A percentile compares a stretch with the other conserved stretches of the same genome.
Conservation (phyloP, 2,888 invertebrate species). For the Ochropleura leucogaster region DNA sequence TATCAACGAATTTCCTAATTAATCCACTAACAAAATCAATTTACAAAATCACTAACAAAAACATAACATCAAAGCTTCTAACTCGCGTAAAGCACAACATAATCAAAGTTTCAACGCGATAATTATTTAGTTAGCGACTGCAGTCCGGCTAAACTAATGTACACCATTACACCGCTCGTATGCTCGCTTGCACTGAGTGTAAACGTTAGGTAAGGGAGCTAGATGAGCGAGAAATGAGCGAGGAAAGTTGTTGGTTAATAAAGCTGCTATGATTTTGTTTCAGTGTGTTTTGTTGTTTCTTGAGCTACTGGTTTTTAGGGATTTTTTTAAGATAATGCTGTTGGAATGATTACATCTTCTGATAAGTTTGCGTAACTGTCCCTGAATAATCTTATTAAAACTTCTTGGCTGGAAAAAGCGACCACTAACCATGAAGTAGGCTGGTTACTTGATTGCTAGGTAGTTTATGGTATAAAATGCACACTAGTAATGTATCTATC, state of each 20-base stretch:
- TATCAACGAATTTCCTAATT: neutral
- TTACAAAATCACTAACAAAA: constrained; percentile 29
- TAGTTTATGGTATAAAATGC: too few species aligned
- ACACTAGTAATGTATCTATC: too few species aligned
- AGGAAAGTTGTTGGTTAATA: neutral
- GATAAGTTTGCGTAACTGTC: neutral
- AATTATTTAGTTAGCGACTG: constrained; percentile 63
- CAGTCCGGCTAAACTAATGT: constrained; percentile 53
- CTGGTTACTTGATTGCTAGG: too few species aligned
- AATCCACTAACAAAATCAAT: constrained; percentile 16
- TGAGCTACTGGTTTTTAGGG: too few species aligned
- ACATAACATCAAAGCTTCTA: constrained; percentile 27
- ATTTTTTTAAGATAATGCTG: neutral
- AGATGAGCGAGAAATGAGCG: constrained; percentile 40
- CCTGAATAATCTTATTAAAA: neutral
- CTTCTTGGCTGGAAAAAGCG: neutral
- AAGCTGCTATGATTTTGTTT: neutral
- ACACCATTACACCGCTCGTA: constrained; percentile 49
- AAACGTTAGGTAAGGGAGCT: neutral
- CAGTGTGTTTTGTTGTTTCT: too few species aligned
- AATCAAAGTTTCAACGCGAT: constrained; percentile 58
- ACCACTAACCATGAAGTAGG: neutral
- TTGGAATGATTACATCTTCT: neutral
- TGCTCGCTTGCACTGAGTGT: constrained; percentile 38
- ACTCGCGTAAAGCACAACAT: constrained; percentile 38